These are phyloP conservation scores for Alfaro cultratus DNA, from an alignment of 2,797 vertebrate species.

Conservation along the genomic window DNA sequence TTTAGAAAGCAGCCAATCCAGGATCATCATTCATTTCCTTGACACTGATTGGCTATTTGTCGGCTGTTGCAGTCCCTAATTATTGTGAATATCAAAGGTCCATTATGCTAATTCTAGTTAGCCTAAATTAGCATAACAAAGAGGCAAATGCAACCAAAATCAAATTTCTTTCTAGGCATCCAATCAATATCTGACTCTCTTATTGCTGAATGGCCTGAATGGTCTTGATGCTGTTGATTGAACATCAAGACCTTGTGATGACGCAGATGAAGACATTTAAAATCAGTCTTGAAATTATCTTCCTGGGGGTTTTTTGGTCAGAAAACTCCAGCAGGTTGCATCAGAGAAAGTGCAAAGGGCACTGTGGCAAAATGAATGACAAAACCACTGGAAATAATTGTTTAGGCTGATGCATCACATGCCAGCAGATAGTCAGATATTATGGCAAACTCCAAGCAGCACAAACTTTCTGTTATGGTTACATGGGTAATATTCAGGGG, in stretches of 20 bases:
- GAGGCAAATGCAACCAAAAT: too few species aligned
- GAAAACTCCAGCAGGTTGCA: not conserved
- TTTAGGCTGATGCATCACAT: slow-evolving; percentile 44
- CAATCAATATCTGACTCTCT: too few species aligned
- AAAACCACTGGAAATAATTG: slow-evolving; percentile 42
- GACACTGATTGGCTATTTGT: not conserved
- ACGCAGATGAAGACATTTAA: not conserved
- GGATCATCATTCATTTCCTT: not conserved
- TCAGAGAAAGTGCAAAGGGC: not conserved
- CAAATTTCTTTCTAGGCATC: too few species aligned
- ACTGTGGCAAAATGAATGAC: not conserved
- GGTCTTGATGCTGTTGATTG: too few species aligned
- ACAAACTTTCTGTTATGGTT: not conserved
- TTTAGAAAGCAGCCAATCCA: not conserved
- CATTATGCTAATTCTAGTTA: not conserved
- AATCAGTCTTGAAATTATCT: not conserved
- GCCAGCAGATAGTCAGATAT: slow-evolving; percentile 12
- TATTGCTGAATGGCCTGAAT: too few species aligned
- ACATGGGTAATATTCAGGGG: not conserved
- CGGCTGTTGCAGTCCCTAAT: too few species aligned
- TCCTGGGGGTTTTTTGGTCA: not conserved
- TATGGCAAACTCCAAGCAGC: slow-evolving; percentile 4
- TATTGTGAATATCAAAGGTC: too few species aligned
- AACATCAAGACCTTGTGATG: not conserved
- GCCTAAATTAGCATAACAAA: too few species aligned